A percentile compares a stretch with the other conserved stretches of the same genome.
phyloP scores from a whole-genome alignment of 2,797 vertebrate species.

The Xyrichtys novacula region DNA sequence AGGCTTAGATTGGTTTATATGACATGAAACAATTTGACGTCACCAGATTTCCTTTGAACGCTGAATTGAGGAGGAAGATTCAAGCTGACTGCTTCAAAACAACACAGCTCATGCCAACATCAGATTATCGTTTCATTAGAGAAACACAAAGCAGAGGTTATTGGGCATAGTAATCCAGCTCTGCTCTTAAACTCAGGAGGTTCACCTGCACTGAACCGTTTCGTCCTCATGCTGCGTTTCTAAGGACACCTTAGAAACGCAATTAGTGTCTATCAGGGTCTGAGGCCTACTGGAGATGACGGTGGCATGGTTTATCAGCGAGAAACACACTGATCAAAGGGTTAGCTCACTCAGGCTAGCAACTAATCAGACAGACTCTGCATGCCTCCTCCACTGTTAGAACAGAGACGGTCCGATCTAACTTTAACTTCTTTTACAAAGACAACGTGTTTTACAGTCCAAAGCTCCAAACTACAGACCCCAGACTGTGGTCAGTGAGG shows the following conservation, averaged over 20 bases:
- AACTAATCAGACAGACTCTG: slow-evolving; percentile 78
- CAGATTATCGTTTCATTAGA: slow-evolving; percentile 42
- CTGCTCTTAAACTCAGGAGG: slow-evolving; percentile 50
- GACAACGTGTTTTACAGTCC: no score
- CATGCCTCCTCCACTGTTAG: slow-evolving; percentile 39
- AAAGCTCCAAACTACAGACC: no score
- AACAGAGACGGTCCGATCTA: slow-evolving; percentile 28
- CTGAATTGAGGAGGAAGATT: slow-evolving; percentile 42
- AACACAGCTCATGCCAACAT: slow-evolving; percentile 50
- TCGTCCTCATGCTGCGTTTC: slow-evolving; percentile 52
- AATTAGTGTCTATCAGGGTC: slow-evolving; percentile 83
- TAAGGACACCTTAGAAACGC: slow-evolving; percentile 74
- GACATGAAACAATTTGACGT: slow-evolving; percentile 56
- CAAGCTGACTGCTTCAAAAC: slow-evolving; percentile 27
- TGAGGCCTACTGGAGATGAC: slow-evolving; percentile 81
- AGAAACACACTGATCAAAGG: slow-evolving; percentile 87
- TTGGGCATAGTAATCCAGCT: slow-evolving; percentile 55
- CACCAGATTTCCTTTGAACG: slow-evolving; percentile 49
- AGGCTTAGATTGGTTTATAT: slow-evolving; percentile 53
- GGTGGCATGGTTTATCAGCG: slow-evolving; percentile 83
- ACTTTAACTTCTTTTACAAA: slow-evolving; percentile 27
- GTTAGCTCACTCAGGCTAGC: slow-evolving; percentile 79
- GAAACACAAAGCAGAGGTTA: slow-evolving; percentile 38
- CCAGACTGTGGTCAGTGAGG: no score
- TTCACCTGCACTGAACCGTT: slow-evolving; percentile 64